These are phyloP conservation scores for Drosophila baimaii DNA, from an alignment of 1,140 invertebrate genomes.

Conservation along the genomic window DNA sequence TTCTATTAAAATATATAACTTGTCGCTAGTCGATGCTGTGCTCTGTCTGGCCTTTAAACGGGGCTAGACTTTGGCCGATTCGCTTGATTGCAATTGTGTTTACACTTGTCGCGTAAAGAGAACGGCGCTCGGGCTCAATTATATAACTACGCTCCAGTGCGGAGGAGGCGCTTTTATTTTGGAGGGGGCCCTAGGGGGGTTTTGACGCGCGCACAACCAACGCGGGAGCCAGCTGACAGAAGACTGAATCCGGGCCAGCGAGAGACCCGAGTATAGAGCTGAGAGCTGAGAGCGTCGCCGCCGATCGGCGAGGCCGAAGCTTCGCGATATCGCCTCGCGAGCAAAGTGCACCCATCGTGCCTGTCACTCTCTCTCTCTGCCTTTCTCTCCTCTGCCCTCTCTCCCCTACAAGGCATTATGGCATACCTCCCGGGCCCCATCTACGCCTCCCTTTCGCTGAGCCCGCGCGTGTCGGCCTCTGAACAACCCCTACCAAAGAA, in stretches of 20 bases:
- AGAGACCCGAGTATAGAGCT: constrained; percentile 1
- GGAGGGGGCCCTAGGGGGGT: constrained; percentile 28
- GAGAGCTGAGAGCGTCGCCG: constrained; percentile 5
- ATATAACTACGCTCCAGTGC: constrained; percentile 67
- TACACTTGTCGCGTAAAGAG: constrained; percentile 59
- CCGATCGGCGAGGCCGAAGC: constrained; percentile 51
- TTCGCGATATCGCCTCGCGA: constrained; percentile 24
- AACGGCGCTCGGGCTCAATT: constrained; percentile 61
- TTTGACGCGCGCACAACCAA: constrained; percentile 73
- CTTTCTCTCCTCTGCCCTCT: not conserved
- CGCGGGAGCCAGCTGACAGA: constrained; percentile 79
- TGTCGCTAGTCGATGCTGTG: constrained; percentile 25
- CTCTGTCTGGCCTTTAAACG: constrained; percentile 29
- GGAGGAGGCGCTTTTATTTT: constrained; percentile 8
- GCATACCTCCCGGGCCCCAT: constrained; percentile 4
- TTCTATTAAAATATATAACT: constrained; percentile 8
- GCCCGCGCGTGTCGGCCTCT: constrained; percentile 38
- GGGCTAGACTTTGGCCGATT: constrained; percentile 51
- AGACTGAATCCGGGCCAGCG: constrained; percentile 56
- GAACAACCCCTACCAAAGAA: constrained; percentile 22
- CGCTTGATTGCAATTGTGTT: constrained; percentile 54
- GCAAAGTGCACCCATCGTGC: constrained; percentile 34
- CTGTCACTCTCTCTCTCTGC: constrained; percentile 11
- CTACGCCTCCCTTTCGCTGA: not conserved
- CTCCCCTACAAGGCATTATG: not conserved